A percentile compares a stretch with the other conserved stretches of the same genome.
Conservation (phyloP, 2,888 invertebrate species). For the Drosophila demipolita region DNA sequence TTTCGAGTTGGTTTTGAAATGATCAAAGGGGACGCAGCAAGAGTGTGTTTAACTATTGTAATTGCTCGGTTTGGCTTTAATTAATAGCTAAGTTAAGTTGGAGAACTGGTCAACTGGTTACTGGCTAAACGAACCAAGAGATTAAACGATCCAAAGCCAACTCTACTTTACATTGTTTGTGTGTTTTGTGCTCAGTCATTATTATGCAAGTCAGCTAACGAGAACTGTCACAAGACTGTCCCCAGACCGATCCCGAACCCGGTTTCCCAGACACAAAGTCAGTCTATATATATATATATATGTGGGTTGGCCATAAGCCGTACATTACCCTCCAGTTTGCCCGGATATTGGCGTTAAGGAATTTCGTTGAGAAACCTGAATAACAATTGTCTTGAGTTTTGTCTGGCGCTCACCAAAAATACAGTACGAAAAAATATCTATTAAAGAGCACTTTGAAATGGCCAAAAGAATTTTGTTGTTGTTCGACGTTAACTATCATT, state of each 20-base stretch:
- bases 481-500: background rate
- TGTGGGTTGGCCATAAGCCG: slow-evolving; percentile 66
- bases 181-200: slow-evolving; percentile 21
- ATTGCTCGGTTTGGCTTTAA: slow-evolving; percentile 56
- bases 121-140: slow-evolving; percentile 11
- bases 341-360: slow-evolving; percentile 61
- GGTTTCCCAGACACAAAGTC: slow-evolving; percentile 13
- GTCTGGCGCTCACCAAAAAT: slow-evolving; percentile 39
- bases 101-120: slow-evolving; percentile 27
- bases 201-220: slow-evolving; percentile 55
- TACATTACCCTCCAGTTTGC: slow-evolving; percentile 67
- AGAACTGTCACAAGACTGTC: slow-evolving; percentile 69
- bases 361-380: slow-evolving; percentile 37
- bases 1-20: slow-evolving; percentile 28
- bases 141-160: slow-evolving; percentile 27
- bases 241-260: slow-evolving; percentile 30
- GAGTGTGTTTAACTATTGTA: slow-evolving; percentile 24
- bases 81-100: slow-evolving; percentile 61
- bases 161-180: background rate
- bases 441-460: slow-evolving; percentile 44
- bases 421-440: slow-evolving; percentile 45
- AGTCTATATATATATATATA: slow-evolving; percentile 1
- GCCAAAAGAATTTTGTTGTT: slow-evolving; percentile 36
- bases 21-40: slow-evolving; percentile 34
- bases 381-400: slow-evolving; percentile 39